Base-by-base conservation (phyloP, 2,113 vertebrate genomes). In the Brachypteracias leptosomus region DNA sequence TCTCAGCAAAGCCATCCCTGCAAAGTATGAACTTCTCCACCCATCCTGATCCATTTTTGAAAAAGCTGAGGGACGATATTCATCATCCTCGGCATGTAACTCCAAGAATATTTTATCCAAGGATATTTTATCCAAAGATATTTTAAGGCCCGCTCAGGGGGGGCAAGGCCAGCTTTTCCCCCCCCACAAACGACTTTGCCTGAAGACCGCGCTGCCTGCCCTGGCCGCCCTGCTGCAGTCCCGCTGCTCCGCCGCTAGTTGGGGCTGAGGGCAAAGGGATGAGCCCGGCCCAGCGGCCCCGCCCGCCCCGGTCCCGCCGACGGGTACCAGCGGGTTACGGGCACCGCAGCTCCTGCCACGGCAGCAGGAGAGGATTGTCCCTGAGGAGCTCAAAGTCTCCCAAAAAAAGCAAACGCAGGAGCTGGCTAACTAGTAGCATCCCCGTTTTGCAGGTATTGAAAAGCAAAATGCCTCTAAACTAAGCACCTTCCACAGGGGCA, bases 191-290 rank as follows among this genome's bases (percentile, higher is more conserved):
- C 0, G 40, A 3, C 19, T 35, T 9, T 3, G 44, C 42, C 52
- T 10, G 51, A 5, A 22, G 33, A 7, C 0, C 3, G 31, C 17
- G 44, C 51, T 3, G 51, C 3, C 17, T 0, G 2, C 29, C 2
- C 7, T 5, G 6, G 58, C 49, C 6, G 33, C 16, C 10, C 58
- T 13, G 33, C 51, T 89, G 97, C 85, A 88, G 44, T 94, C 92
- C 76, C 51, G 5, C 17, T 7, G 4, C 6, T 38, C 42, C 21
- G 79, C 74, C 98, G 94, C 97, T 98, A 98, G 98, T 94, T 94
- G 97, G 97, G 25, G 97, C 97, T 97, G 86, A 55, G 79, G 93
- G 94, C 97, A 94, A 95, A 97, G 86, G 82, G 29, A 84, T 12
- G 36, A 28, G 58, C 40, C 22, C 10, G 31, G 26, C 21, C 58